Evolutionary conservation across 2,888 invertebrate genomes (phyloP), one percentile per base, ranked within the genome.

Genomic region (Meliscaeva auricollis): DNA sequence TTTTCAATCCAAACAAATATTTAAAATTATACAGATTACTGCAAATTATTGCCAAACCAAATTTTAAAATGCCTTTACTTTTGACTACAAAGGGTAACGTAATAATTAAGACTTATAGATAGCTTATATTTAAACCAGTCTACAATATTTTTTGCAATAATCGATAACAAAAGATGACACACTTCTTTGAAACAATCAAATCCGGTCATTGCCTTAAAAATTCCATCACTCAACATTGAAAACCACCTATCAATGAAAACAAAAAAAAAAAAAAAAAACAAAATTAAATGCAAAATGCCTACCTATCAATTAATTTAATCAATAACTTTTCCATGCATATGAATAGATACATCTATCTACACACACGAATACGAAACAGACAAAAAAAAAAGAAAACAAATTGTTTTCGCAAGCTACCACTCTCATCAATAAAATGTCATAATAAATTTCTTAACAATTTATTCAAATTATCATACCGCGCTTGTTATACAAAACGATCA

Each of bases 371-470:
- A 58, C 11, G 20, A 58, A 13, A 38, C 4, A 22, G 13, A 22
- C 50, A 50, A 38, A 41, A 72, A 35, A 72, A 66, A 30, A 60
- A 56, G 13, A 66, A 46, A 74, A 66, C 44, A 54, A 56, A 46
- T 26, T 9, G 48, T 66, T 58, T 73, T 58, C 64, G 64, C 70
- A 64, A 62, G 32, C 41, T 38, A 35, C 8, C 54, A 56, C 72
- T 62, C 62, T 46, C 66, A 66, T 80, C 54, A 60, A 17, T 11
- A 52, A 46, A 64, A 38, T 58, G 44, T 70, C 73, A 75, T 80
- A 78, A 80, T 80, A 76, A 72, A 80, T 84, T 84, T 84, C 84
- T 84, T 72, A 75, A 80, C 62, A 84, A 80, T 76, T 80, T 80
- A 84, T 84, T 76, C 80, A 80, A 76, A 80, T 72, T 76, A 62